Base-by-base conservation (phyloP, 2,888 invertebrate genomes). In the Pseudococcus jackbeardsleyi region DNA sequence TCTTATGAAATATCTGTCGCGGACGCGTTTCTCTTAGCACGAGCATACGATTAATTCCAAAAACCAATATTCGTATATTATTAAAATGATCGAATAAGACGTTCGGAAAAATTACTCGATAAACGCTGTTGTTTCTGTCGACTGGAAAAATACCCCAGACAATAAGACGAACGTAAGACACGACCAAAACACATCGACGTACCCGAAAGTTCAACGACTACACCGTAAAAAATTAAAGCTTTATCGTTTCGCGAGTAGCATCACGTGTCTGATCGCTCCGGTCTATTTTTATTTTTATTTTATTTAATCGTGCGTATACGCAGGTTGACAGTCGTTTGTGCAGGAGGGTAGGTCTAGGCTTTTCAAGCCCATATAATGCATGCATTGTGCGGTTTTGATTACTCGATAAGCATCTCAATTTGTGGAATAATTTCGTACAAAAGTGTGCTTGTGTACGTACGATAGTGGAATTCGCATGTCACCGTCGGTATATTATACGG, bases 341-440 rank as follows among this genome's bases (percentile, higher is more conserved):
- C 15, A n/a, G 59, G 17, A 59, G 59, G 12, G 46, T 11, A 12
- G 46, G 46, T 8, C 46, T 46, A 50, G 50, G 64, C 22, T 12
- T 64, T 64, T 64, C 19, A 64, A 64, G 22, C 19, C 64, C 19
- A 59, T 50, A 17, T 64, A 64, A 64, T 64, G 64, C 64, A 64
- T 22, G 64, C 22, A 7, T 64, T 64, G 64, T 64, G 64, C 26
- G 26, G 64, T 22, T 64, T 64, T 64, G 64, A 64, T 64, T 64
- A 64, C 64, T 22, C 6, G 64, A 64, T 64, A 64, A 64, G 64
- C 22, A 64, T 64, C 64, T 64, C 64, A 64, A 64, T 64, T 64
- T 64, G 64, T 64, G 22, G 64, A 64, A 64, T 64, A 64, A 64
- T 64, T 64, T 64, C 22, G 22, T 64, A 64, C 64, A 22, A 22